Evolutionary conservation across 1,140 invertebrate species (phyloP).

Genomic region (Propsilocerus akamusi): DNA sequence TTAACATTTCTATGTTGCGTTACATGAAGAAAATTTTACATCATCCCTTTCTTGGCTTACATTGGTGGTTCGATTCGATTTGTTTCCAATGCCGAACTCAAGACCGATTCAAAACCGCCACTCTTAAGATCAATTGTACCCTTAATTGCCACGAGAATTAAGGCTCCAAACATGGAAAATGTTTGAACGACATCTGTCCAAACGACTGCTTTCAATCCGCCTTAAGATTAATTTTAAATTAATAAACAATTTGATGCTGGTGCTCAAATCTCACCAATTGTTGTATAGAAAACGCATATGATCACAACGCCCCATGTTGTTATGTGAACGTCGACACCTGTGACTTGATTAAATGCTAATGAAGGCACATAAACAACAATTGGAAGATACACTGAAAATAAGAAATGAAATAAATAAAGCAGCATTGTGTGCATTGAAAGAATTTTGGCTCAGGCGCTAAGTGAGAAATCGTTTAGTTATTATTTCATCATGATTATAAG

Average conservation of each 20-base stretch:
- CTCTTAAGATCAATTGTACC: constrained; percentile 34
- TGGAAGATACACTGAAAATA: constrained; percentile 41
- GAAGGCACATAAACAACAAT: constrained; percentile 70
- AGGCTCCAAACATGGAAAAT: constrained; percentile 51
- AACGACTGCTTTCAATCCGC: constrained; percentile 70
- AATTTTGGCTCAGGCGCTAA: no score
- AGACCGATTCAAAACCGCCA: constrained; percentile 43
- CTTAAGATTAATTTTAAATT: constrained; percentile 29
- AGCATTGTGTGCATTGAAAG: constrained; percentile 26
- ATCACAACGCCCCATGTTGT: constrained; percentile 54
- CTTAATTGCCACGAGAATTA: constrained; percentile 44
- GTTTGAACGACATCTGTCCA: constrained; percentile 78
- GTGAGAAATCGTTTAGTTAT: no score
- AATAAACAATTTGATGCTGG: neutral
- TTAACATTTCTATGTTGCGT: no score
- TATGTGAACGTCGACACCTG: constrained; percentile 48
- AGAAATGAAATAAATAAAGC: constrained; percentile 15
- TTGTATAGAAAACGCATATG: constrained; percentile 68
- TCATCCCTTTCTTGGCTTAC: constrained; percentile 11
- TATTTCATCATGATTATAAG: no score
- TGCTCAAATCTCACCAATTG: neutral
- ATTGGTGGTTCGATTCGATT: constrained; percentile 16
- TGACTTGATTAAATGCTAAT: constrained; percentile 63
- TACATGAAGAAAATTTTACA: neutral
- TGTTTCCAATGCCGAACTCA: constrained; percentile 23